Evolutionary conservation across 2,888 invertebrate species (phyloP).

Genomic region (Chrysolina americana): DNA sequence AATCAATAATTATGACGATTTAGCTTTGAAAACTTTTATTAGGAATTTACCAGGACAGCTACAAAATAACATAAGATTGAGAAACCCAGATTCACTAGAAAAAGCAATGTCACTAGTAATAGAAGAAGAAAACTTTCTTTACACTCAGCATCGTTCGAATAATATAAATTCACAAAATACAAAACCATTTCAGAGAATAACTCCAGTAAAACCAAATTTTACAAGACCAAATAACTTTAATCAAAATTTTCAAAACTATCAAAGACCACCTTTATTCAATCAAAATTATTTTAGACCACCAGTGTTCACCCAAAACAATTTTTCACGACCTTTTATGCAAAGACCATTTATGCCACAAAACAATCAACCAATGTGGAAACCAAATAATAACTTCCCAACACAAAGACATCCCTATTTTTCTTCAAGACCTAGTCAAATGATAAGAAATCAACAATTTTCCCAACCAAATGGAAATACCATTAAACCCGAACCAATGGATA

Average conservation of each 20-base stretch:
- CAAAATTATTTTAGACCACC: too few relatives aligned
- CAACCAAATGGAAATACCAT: too few relatives aligned
- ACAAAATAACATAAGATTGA: not conserved
- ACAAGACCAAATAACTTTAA: not conserved
- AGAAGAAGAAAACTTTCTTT: not conserved
- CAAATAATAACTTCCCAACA: too few relatives aligned
- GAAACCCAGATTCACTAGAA: not conserved
- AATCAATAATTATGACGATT: constrained; percentile 13
- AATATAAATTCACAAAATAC: not conserved
- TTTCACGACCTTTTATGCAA: too few relatives aligned
- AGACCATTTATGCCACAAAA: too few relatives aligned
- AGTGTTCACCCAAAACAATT: too few relatives aligned
- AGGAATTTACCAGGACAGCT: not conserved
- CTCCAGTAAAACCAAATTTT: not conserved
- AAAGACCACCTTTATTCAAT: too few relatives aligned
- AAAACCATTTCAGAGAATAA: not conserved
- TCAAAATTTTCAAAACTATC: not conserved
- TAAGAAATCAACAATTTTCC: too few relatives aligned
- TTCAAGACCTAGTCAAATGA: too few relatives aligned
- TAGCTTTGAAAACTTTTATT: constrained; percentile 29
- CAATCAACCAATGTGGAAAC: too few relatives aligned
- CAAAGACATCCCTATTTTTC: too few relatives aligned
- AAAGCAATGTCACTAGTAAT: not conserved
- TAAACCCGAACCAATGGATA: too few relatives aligned
- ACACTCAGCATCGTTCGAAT: not conserved